Evolutionary conservation across 2,113 vertebrate species (phyloP), one percentile per base, ranked within the genome.

Genomic region (Phyllostomus hastatus): DNA sequence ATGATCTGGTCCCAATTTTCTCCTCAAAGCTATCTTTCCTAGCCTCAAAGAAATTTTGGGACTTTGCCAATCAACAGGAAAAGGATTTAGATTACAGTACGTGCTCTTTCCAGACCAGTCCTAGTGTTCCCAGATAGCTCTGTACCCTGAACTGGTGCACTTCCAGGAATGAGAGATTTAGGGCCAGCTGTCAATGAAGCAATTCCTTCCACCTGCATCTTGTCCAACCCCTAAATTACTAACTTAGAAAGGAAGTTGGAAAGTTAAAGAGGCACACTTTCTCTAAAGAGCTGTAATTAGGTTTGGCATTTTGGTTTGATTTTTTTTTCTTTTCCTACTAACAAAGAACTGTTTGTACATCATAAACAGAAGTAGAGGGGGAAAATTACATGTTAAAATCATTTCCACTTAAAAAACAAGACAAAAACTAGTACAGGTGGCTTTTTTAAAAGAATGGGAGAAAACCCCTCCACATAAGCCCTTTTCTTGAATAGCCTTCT

Each of bases 401-500:
- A 98, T 98, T 98, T 98, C 98, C 96, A 97, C 88, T 98, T 97
- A 97, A 97, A 98, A 97, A 94, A 86, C 96, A 96, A 96, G 83
- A 95, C 76, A 97, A 96, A 98, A 98, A 98, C 61, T 98, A 91
- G 96, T 94, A 97, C 95, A 98, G 97, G 97, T 98, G 98, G 97
- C 97, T 93, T 97, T 97, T 97, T 95, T 88, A 97, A 97, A 98
- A 95, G 59, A 95, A 93, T 84, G 95, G 97, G 94, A 93, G 97
- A 98, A 76, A 86, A 83, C 20, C 90, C 85, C 91, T 95, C 95
- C 93, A 97, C 94, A 98, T 98, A 98, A 98, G 97, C 96, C 98
- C 95, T 98, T 96, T 97, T 97, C 96, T 97, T 98, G 98, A 99
- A 98, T 98, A 98, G 97, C 93, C 97, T 88, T 97, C 97, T 98